Evolutionary conservation across 2,113 vertebrate genomes (phyloP), one percentile per base, ranked within the genome.

Genomic region (Platichthys stellatus): DNA sequence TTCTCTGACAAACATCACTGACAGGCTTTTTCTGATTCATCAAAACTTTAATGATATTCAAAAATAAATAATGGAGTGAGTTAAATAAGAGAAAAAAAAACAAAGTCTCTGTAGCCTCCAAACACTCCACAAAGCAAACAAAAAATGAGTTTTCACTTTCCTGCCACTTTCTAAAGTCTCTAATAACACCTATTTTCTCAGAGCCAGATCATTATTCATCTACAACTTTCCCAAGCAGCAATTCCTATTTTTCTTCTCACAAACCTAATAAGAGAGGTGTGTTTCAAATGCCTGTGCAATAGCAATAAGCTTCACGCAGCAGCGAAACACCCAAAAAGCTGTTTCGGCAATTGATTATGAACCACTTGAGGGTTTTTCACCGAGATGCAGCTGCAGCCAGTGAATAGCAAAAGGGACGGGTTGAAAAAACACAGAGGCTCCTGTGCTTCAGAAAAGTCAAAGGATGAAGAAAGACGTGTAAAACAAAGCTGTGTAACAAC

Each of bases 1-100:
- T 38, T 57, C 59, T 47, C 28, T 43, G 53, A 69, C 45, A 77
- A 77, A 75, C 38, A 78, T 60, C 31, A 60, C 24, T 20, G 15
- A 66, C 1, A 74, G 31, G 59, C 15, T 67, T 69, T 31, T 67
- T 65, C 18, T 20, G 2, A 69, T 76, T 40, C 43, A 70, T 66
- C 58, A n/a, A 21, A 83, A 47, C 28, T 63, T 58, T 67, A 79
- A 73, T 74, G 47, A 26, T 26, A 58, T 38, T 10, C 2, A 14
- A 54, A 61, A 26, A 47, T 61, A 60, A 63, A 64, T 7, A 35
- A 63, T 3, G 47, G 51, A 35, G 4, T 14, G 3, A 14, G 14
- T 56, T 21, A 56, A 65, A 54, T 75, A n/a, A 45, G n/a, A n/a
- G 17, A 49, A 59, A 77, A 14, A 40, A 18, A 31, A 20, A 20